Conservation (phyloP, 2,113 vertebrate genomes). For the Podarcis raffonei region DNA sequence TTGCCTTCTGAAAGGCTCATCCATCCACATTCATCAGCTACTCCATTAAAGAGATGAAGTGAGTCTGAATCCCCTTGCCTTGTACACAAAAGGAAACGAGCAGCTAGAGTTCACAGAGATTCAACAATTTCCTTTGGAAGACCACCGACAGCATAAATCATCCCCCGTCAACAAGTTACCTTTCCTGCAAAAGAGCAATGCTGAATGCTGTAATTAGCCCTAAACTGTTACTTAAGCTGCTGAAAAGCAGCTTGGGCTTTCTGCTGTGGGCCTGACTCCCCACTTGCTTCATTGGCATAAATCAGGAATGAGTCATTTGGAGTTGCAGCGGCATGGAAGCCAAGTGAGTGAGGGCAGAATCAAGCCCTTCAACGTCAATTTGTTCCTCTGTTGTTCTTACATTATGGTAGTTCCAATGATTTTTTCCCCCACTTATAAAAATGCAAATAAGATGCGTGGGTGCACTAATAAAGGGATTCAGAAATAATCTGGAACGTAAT, state of each 20-base stretch:
- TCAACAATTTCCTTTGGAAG: background rate
- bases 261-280: constrained; percentile 12
- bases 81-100: background rate
- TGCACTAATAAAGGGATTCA: constrained; percentile 73
- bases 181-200: background rate
- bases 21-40: background rate
- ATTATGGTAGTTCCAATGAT: constrained; percentile 58
- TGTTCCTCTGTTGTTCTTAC: constrained; percentile 56
- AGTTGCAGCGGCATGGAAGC: constrained; percentile 27
- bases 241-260: constrained; percentile 27
- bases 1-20: background rate
- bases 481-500: constrained; percentile 72
- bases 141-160: background rate
- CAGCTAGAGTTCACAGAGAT: background rate
- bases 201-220: background rate
- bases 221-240: constrained; percentile 23
- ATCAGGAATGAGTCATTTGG: constrained; percentile 39
- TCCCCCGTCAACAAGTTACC: background rate
- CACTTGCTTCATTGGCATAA: constrained; percentile 25
- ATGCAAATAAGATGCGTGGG: constrained; percentile 74
- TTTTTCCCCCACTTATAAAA: constrained; percentile 68
- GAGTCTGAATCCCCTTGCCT: background rate
- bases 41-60: background rate
- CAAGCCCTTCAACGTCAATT: constrained; percentile 45
- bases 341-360: constrained; percentile 39